A percentile compares a stretch with the other conserved stretches of the same genome.
phyloP scores from a whole-genome alignment of 2,888 invertebrate species.

The Rugalucina vietnamica region DNA sequence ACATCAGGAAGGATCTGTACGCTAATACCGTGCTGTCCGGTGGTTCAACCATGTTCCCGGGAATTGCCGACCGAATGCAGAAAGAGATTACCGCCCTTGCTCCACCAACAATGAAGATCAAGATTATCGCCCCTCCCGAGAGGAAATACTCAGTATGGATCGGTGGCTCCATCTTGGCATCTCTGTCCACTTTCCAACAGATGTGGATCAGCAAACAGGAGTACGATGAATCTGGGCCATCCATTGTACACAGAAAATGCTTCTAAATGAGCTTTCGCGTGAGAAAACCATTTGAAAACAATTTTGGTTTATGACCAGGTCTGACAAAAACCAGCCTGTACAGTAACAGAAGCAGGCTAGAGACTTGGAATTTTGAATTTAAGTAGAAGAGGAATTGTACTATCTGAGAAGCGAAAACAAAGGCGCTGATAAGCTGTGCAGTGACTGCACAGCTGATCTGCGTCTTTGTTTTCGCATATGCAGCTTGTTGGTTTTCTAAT shows the following conservation, averaged over 20 bases:
- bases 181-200: constrained; percentile 84
- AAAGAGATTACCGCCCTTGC: constrained; percentile 96
- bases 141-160: constrained; percentile 99
- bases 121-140: constrained; percentile 95
- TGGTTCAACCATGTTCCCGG: constrained; percentile 97
- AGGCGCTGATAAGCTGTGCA: no score
- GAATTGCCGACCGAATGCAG: constrained; percentile 99
- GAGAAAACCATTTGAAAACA: no score
- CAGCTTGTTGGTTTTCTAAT: no score
- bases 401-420: no score
- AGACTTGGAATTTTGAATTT: no score
- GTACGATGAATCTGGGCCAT: constrained; percentile 80
- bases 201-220: constrained; percentile 81
- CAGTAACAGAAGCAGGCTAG: no score
- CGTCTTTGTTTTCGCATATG: no score
- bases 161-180: constrained; percentile 98
- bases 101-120: constrained; percentile 88
- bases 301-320: no score
- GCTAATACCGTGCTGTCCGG: constrained; percentile 91
- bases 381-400: no score
- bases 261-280: no score
- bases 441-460: no score
- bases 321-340: no score
- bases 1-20: constrained; percentile 76
- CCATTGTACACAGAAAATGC: constrained; percentile 86